Conservation (phyloP, 2,888 invertebrate genomes). For the Agrochola lychnidis region DNA sequence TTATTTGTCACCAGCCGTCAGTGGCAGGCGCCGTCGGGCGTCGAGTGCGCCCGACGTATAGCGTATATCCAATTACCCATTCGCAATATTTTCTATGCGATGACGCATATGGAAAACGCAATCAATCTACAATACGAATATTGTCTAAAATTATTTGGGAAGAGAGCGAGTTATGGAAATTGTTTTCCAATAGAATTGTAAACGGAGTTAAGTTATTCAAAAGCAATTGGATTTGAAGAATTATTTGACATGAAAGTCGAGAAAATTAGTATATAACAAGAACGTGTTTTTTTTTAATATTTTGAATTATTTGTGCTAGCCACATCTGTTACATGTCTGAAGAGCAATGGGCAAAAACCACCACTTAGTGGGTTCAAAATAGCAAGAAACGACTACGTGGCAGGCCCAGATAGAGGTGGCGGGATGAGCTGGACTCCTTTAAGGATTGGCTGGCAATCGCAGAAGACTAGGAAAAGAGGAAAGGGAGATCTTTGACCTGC, state of each 20-base stretch:
- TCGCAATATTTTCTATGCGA: slow-evolving; percentile 89
- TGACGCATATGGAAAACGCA: slow-evolving; percentile 84
- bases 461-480: too few species aligned
- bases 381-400: not conserved
- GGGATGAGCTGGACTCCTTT: not conserved
- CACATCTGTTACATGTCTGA: not conserved
- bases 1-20: slow-evolving; percentile 88
- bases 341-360: not conserved
- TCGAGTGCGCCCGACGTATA: slow-evolving; percentile 84
- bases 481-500: too few species aligned
- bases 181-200: not conserved
- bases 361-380: not conserved
- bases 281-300: not conserved
- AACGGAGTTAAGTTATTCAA: not conserved
- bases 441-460: too few species aligned
- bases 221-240: not conserved
- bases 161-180: slow-evolving; percentile 30
- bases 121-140: slow-evolving; percentile 82
- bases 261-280: too few species aligned
- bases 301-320: not conserved
- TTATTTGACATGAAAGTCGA: not conserved
- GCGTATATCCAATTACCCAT: slow-evolving; percentile 87
- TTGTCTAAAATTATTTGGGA: slow-evolving; percentile 64
- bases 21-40: slow-evolving; percentile 79
- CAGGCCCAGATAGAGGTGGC: not conserved